Percentiles rank a stretch among this genome's conserved stretches.
These are phyloP conservation scores for Aquatica leii DNA, from an alignment of 2,888 invertebrate species.

Conservation along the genomic window DNA sequence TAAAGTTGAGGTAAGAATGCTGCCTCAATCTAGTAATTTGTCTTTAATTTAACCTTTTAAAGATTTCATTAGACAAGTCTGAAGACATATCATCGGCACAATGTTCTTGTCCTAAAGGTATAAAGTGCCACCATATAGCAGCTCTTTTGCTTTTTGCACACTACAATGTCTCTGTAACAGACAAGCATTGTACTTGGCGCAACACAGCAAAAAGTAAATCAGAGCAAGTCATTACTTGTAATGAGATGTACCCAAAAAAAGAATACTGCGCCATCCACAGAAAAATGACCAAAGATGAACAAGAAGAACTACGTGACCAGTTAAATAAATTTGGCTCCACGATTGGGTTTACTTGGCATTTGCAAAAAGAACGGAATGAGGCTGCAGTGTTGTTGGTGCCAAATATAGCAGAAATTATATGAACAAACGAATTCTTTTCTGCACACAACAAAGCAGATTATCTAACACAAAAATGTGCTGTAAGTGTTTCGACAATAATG, in stretches of 20 bases:
- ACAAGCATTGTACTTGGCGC: neutral
- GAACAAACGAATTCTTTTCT: neutral
- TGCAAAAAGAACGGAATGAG: slow-evolving; percentile 2
- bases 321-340: neutral
- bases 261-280: neutral
- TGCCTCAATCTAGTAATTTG: neutral
- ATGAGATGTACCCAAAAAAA: neutral
- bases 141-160: slow-evolving; percentile 29
- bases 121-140: slow-evolving; percentile 36
- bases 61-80: neutral
- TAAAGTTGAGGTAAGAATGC: slow-evolving; percentile 7
- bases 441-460: slow-evolving; percentile 9
- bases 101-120: slow-evolving; percentile 33
- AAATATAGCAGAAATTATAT: neutral
- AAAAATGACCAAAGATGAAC: neutral
- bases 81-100: slow-evolving; percentile 1
- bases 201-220: slow-evolving; percentile 4
- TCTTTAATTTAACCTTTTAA: slow-evolving; percentile 6
- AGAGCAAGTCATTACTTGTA: neutral
- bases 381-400: neutral
- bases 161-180: slow-evolving; percentile 29
- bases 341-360: slow-evolving; percentile 15
- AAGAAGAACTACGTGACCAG: neutral
- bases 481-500: neutral
- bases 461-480: neutral